Conservation (phyloP, 1,140 invertebrate genomes). For the Euwallacea similis region DNA sequence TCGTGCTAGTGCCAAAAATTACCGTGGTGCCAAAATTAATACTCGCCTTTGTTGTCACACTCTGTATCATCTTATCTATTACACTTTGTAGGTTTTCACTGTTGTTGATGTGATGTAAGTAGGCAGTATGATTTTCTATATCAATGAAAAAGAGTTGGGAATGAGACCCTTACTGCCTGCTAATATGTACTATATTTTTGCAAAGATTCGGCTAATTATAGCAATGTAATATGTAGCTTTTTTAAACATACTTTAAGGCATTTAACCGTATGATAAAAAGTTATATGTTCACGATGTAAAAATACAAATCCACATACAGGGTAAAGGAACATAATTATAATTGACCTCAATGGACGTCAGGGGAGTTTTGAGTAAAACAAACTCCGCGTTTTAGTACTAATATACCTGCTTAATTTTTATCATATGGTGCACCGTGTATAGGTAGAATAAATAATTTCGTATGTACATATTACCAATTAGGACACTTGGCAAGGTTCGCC, state of each 20-base stretch:
- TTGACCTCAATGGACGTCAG: no score
- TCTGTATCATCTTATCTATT: conserved; percentile 21
- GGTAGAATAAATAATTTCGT: conserved; percentile 23
- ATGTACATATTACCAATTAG: not conserved
- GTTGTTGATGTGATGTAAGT: no score
- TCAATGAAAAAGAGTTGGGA: no score
- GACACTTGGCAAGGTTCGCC: no score
- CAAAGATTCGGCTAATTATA: conserved; percentile 10
- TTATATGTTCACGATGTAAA: conserved; percentile 17
- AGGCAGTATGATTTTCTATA: no score
- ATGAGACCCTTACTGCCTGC: no score
- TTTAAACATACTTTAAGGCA: conserved; percentile 23
- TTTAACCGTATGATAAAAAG: conserved; percentile 23
- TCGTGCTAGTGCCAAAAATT: conserved; percentile 26
- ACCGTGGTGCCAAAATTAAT: conserved; percentile 19
- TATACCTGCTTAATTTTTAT: conserved; percentile 16
- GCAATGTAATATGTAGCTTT: conserved; percentile 32
- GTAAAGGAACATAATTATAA: conserved; percentile 14
- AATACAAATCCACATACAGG: conserved; percentile 22
- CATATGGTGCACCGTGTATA: conserved; percentile 28
- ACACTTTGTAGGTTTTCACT: no score
- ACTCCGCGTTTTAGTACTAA: no score
- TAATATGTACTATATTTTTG: conserved; percentile 10
- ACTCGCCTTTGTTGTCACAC: conserved; percentile 12
- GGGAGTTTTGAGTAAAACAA: not conserved